These are phyloP conservation scores for Trogon melanurus DNA, from an alignment of 2,113 vertebrate genomes.

Conservation along the genomic window DNA sequence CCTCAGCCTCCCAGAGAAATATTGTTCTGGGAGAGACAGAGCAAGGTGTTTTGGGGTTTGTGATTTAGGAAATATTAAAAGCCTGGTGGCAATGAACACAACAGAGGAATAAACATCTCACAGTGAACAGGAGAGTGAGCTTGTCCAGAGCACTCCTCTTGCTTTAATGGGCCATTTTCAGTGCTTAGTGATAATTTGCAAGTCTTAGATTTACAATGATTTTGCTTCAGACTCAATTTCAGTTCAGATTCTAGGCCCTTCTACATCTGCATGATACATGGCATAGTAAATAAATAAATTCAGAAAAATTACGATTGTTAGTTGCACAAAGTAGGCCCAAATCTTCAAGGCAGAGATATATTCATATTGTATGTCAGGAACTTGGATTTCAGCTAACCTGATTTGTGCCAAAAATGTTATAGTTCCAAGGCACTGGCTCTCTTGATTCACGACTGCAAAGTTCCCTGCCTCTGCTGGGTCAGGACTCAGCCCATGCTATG, in stretches of 20 bases:
- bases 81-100: background rate
- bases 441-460: background rate
- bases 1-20: background rate
- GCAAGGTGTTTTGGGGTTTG: background rate
- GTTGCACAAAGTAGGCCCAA: background rate
- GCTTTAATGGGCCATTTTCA: background rate
- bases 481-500: background rate
- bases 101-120: background rate
- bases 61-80: background rate
- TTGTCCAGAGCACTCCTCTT: background rate
- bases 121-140: background rate
- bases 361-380: background rate
- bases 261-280: background rate
- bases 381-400: background rate
- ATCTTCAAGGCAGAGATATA: background rate
- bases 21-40: background rate
- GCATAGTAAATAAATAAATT: background rate
- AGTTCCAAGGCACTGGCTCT: background rate
- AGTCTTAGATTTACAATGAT: background rate
- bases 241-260: background rate
- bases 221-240: conserved; percentile 8
- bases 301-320: background rate
- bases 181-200: background rate
- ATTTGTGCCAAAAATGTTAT: background rate
- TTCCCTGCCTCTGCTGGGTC: background rate